Evolutionary conservation across 2,888 invertebrate species (phyloP), one percentile per base, ranked within the genome.

Genomic region (Volucella inanis): DNA sequence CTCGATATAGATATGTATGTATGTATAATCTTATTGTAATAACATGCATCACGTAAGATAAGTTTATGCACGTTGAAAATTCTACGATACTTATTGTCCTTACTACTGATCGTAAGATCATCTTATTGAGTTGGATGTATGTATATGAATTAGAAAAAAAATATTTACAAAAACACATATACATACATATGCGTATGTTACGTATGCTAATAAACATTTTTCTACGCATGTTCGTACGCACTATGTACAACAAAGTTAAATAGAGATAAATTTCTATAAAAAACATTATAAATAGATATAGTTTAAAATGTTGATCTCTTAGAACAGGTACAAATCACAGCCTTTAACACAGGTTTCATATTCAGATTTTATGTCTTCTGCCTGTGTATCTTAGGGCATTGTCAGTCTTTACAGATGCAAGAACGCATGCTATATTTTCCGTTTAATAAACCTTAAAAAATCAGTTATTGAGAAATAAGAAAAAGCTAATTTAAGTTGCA

Each of bases 241-340:
- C 4, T 31, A 31, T 31, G 1, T 31, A 31, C 31, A 31, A 6
- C 31, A 6, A 22, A 31, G 31, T 31, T 57, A 43, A n/a, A 4
- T 61, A 43, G 41, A 11, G 59, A 52, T 14, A 41, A 52, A 68
- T 55, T 6, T 47, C 1, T 47, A 47, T 45, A 45, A 57, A 55
- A 47, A 38, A 18, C 9, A 10, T 41, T 41, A 74, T 74, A 84
- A 84, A 83, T 85, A 85, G 80, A 76, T 85, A 76, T 79, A 72
- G 55, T 72, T 76, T 72, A 49, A 75, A 85, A 31, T 31, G 31
- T 31, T 72, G 65, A 77, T 85, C 81, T 77, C 76, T 76, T 81
- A 83, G 88, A 87, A 89, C 91, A 90, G 91, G 91, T 91, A 91
- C 90, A 90, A 90, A 91, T 91, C 91, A 91, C 91, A 91, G 91